These are phyloP conservation scores for Oncorhynchus kisutch DNA, from an alignment of 2,113 vertebrate species.

Conservation along the genomic window DNA sequence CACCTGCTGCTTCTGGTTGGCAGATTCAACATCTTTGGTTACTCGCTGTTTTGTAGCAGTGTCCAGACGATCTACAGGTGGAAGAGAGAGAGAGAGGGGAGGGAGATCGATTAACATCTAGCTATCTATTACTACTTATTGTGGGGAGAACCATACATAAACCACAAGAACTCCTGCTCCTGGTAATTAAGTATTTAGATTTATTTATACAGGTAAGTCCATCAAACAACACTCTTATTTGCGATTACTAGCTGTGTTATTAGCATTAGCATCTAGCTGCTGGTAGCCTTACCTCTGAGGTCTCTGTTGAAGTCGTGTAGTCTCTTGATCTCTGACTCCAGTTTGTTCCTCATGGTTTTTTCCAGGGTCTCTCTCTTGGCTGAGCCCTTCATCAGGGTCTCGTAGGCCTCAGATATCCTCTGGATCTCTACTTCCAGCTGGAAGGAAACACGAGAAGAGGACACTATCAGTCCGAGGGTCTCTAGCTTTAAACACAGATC, in stretches of 20 bases:
- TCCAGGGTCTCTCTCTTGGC: conserved; percentile 90
- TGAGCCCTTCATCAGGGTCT: conserved; percentile 90
- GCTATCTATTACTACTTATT: neutral
- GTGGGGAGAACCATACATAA: neutral
- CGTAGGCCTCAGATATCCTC: conserved; percentile 90
- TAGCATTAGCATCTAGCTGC: no score
- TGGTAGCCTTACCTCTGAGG: conserved; percentile 80
- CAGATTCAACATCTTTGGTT: conserved; percentile 79
- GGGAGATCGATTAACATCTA: neutral
- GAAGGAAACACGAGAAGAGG: conserved; percentile 2
- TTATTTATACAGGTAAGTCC: neutral
- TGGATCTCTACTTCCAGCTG: conserved; percentile 95
- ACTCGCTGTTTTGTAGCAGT: conserved; percentile 84
- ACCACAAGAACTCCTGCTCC: neutral
- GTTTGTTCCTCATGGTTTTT: conserved; percentile 94
- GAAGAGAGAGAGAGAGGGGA: conserved; percentile 20
- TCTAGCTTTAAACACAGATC: no score
- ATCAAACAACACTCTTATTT: neutral
- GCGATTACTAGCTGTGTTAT: no score
- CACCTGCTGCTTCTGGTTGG: conserved; percentile 83
- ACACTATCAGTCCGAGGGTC: no score
- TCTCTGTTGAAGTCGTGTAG: conserved; percentile 96
- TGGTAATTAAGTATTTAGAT: neutral
- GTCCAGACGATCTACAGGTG: conserved; percentile 85
- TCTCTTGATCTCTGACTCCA: conserved; percentile 88